Conservation (phyloP, 2,797 vertebrate genomes). For the Jordanella pulchra region DNA sequence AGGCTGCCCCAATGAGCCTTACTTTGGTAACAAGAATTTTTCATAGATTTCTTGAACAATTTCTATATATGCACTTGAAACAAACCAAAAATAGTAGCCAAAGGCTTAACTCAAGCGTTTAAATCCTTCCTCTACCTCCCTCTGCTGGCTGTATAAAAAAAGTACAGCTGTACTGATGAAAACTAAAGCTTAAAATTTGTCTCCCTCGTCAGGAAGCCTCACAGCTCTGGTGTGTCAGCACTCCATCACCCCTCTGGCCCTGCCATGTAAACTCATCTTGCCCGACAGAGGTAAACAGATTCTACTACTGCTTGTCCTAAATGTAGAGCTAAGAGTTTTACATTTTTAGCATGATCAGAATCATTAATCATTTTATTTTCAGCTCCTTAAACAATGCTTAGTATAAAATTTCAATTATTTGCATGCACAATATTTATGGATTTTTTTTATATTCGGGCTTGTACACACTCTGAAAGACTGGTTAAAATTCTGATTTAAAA, state of each 20-base stretch:
- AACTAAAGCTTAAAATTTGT: neutral
- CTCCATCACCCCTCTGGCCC: slow-evolving; percentile 92
- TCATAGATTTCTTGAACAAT: neutral
- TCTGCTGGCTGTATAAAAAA: slow-evolving; percentile 44
- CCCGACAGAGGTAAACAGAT: slow-evolving; percentile 87
- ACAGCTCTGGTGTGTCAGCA: slow-evolving; percentile 95
- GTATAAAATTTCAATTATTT: too few relatives aligned
- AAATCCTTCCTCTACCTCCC: slow-evolving; percentile 29
- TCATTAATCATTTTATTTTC: too few relatives aligned
- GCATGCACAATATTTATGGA: too few relatives aligned
- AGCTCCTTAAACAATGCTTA: too few relatives aligned
- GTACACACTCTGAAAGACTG: too few relatives aligned
- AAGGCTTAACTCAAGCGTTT: neutral
- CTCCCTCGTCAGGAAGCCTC: slow-evolving; percentile 85
- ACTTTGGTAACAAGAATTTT: slow-evolving; percentile 86
- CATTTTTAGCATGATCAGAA: too few relatives aligned
- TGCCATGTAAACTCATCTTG: slow-evolving; percentile 95
- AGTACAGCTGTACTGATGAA: slow-evolving; percentile 15
- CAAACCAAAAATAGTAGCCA: neutral
- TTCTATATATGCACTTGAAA: neutral
- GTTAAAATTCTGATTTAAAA: too few relatives aligned
- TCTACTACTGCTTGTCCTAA: slow-evolving; percentile 1
- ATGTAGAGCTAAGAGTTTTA: neutral
- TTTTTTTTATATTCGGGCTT: too few relatives aligned
- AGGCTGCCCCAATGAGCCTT: slow-evolving; percentile 93